Conservation (phyloP, 1,140 invertebrate genomes). For the Trichonephila inaurata region DNA sequence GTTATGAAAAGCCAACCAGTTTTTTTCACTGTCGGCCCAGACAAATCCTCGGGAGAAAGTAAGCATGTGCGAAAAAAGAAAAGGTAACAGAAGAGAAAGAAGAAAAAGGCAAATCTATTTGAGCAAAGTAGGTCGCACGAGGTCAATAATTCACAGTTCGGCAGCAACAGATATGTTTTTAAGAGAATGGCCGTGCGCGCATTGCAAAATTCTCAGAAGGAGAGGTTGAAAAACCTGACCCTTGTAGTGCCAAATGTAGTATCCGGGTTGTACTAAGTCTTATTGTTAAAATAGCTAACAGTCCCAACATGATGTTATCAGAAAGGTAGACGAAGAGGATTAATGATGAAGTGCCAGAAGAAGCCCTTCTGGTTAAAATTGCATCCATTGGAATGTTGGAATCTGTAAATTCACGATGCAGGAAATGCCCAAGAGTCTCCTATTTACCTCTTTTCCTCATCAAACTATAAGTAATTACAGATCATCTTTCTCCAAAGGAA, state of each 20-base stretch:
- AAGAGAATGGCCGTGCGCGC: constrained; percentile 16
- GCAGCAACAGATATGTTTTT: constrained; percentile 45
- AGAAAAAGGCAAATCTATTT: constrained; percentile 64
- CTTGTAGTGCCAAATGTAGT: constrained; percentile 49
- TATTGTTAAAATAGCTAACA: constrained; percentile 13
- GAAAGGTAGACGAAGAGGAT: background rate
- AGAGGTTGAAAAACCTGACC: constrained; percentile 59
- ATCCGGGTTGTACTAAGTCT: constrained; percentile 43
- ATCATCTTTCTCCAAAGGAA: background rate
- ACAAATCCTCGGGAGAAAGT: constrained; percentile 63
- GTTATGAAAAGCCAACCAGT: constrained; percentile 57
- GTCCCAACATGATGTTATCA: background rate
- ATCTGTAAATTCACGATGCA: background rate
- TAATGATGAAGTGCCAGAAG: background rate
- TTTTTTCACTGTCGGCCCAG: constrained; percentile 25
- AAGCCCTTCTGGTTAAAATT: background rate
- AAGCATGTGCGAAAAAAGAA: constrained; percentile 37
- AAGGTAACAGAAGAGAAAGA: constrained; percentile 21
- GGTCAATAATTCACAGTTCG: constrained; percentile 75
- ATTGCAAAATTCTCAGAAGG: constrained; percentile 35
- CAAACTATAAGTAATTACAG: background rate
- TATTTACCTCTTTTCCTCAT: background rate
- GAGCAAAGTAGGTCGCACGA: constrained; percentile 71
- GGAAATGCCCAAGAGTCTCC: constrained; percentile 27
- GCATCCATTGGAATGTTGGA: background rate